Evolutionary conservation across 2,113 vertebrate species (phyloP), one percentile per base, ranked within the genome.

Genomic region (Ondatra zibethicus): DNA sequence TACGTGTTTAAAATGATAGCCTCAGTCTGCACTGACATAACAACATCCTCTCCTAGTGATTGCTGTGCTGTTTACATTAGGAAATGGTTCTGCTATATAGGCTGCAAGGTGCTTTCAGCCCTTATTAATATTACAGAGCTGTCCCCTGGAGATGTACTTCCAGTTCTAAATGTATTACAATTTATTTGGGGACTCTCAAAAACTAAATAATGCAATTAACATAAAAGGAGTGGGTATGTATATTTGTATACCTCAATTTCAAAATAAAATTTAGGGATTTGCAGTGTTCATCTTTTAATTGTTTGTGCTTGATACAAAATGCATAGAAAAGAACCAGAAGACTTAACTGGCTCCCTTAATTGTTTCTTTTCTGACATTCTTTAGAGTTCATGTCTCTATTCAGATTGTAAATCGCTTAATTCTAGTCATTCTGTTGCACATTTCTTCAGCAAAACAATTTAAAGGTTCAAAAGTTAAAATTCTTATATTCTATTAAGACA

Each of bases 1-100:
- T 9, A 21, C 70, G 36, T 96, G 16, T 91, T 91, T 6, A 93
- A 96, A 98, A 94, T 55, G 89, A 91, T 92, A 80, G 85, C 94
- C 91, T 19, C n/a, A 75, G 3, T 55, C 45, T 42, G 5, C 0
- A 31, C 88, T 97, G 70, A 27, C 78, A 89, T 10, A 72, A 63
- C 12, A 87, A 5, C 61, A 86, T 93, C 81, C 29, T 96, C 36
- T 94, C 9, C 9, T 29, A 94, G 0, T 89, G 42, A 92, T 93
- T 92, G 50, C 7, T 89, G 5, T 27, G 4, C 3, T n/a, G 36
- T 93, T 93, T 92, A 84, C 13, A 88, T 82, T 5, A 7, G 31
- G 61, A 96, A 96, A 92, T 5, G 88, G 27, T 92, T 95, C 10
- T 91, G 2, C 58, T 92, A 52, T 50, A 50, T 73, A 76, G 45